These are phyloP conservation scores for Drosophila dunni DNA, from an alignment of 1,140 invertebrate species.

Conservation along the genomic window DNA sequence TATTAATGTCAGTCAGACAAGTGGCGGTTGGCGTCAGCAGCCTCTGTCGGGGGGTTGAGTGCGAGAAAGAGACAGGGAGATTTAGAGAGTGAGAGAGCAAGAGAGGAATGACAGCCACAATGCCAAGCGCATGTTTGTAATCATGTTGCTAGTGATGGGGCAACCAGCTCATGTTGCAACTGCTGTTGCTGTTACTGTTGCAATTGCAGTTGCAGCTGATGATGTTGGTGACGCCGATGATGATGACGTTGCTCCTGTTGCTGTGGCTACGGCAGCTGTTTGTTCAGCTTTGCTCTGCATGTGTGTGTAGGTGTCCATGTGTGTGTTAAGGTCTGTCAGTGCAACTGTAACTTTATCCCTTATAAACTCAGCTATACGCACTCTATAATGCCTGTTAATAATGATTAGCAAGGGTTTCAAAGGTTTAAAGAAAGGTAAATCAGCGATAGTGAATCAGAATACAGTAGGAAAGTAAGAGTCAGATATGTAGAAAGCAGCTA, in stretches of 20 bases:
- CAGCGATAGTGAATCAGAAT: no score
- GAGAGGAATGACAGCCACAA: slow-evolving; percentile 31
- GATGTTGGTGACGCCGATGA: slow-evolving; percentile 41
- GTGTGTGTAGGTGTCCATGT: background rate
- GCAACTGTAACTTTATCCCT: slow-evolving; percentile 10
- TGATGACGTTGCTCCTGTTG: slow-evolving; percentile 23
- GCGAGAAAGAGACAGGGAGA: no score
- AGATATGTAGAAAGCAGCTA: no score
- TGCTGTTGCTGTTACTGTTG: slow-evolving; percentile 11
- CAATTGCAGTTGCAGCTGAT: slow-evolving; percentile 12
- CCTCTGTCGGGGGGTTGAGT: background rate
- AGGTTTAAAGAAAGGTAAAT: no score
- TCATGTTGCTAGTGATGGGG: slow-evolving; percentile 73
- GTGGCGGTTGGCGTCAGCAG: slow-evolving; percentile 67
- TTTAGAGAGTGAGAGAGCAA: background rate
- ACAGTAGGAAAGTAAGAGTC: no score
- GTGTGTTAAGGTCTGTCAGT: background rate
- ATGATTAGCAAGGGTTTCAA: no score
- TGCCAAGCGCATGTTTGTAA: slow-evolving; percentile 68
- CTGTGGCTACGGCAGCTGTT: slow-evolving; percentile 55
- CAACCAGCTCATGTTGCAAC: slow-evolving; percentile 43
- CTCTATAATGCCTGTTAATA: background rate
- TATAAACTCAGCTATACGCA: slow-evolving; percentile 16
- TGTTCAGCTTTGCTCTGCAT: slow-evolving; percentile 23
- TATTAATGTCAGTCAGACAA: slow-evolving; percentile 82